Base-by-base conservation (phyloP, 2,113 vertebrate genomes). In the Apistogramma diplotaenia region DNA sequence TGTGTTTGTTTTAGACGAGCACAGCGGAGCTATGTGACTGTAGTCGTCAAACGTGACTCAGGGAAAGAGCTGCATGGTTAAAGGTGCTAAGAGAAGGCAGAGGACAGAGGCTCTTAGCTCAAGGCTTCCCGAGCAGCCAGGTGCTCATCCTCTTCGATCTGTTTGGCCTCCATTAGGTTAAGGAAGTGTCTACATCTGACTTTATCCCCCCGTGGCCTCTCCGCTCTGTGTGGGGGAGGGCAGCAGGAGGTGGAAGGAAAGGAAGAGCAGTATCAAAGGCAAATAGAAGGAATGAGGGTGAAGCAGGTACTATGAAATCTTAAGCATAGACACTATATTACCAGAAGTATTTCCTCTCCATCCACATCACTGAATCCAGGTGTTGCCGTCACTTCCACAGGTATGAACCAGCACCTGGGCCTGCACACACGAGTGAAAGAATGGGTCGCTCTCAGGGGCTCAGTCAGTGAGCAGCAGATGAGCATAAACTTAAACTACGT, bases 161-260 rank as follows among this genome's bases (percentile, higher is more conserved):
- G 88, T 93, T 92, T 91, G 82, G 83, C 87, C 85, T 92, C 88
- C 75, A 57, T 82, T 29, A n/a, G 10, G 74, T 81, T 91, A 90
- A 91, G 85, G 88, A 90, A 83, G 83, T 90, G 88, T 91, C 85
- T 88, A 84, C 80, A 79, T 46, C 75, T 89, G 87, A 83, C 88
- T 91, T 80, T 79, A 88, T 88, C 84, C 75, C 81, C 86, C 83
- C 82, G 87, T 88, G 83, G 82, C 78, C 85, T 89, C 84, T 49
- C 78, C 65, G 76, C 74, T 77, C 82, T 76, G 61, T 74, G 46
- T 19, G 54, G 76, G 15, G 55, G 81, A 70, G 53, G 80, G 70
- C 71, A 49, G 76, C 55, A 21, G 65, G 76, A 65, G 79, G 33
- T 2, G 16, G 43, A 46, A 46, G 43, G 40, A 13, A 43, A 11